Base-by-base conservation (phyloP, 2,888 invertebrate species). In the Pycnomerus fuliginosus region DNA sequence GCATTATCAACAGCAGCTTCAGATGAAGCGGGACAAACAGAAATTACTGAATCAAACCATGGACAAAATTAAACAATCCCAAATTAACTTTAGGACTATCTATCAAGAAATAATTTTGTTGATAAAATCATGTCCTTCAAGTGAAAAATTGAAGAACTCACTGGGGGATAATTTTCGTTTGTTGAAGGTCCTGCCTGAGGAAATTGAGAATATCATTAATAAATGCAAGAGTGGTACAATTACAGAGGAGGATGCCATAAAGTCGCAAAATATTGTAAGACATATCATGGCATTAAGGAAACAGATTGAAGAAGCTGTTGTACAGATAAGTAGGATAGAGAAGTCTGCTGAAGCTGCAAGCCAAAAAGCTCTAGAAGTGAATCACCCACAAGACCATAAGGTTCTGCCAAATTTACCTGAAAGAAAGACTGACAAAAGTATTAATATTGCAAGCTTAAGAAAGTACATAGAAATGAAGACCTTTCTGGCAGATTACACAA, bases 401-500 rank as follows among this genome's bases (percentile, higher is more conserved):
- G 24, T 10, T 27, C 17, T 53, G 49, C 46, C 49, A 15, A 50
- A 61, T 25, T 32, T 53, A 32, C 2, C 8, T 20, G 2, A 24
- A 16, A 25, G 2, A 25, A 16, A 1, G 3, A 4, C 14, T 8
- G 7, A 45, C 53, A 13, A 5, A 23, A 34, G 67, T 73, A 79
- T 77, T 61, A 80, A 75, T 55, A 58, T 69, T 23, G 69, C 72
- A 22, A 75, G 78, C 23, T 75, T 82, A 35, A 71, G 74, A 34
- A 73, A 77, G 38, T 87, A 80, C 65, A 63, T 74, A 30, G 74
- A 79, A 40, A 76, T 84, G 0, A 76, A 77, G 62, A 70, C 72
- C 1, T 80, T 80, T 55, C 73, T 85, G 36, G 72, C 77, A 11
- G 71, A 75, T 33, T 83, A 84, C 70, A 77, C 79, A 56, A 73